These are phyloP conservation scores for Standfussiana lucernea DNA, from an alignment of 2,888 invertebrate species.

Conservation along the genomic window DNA sequence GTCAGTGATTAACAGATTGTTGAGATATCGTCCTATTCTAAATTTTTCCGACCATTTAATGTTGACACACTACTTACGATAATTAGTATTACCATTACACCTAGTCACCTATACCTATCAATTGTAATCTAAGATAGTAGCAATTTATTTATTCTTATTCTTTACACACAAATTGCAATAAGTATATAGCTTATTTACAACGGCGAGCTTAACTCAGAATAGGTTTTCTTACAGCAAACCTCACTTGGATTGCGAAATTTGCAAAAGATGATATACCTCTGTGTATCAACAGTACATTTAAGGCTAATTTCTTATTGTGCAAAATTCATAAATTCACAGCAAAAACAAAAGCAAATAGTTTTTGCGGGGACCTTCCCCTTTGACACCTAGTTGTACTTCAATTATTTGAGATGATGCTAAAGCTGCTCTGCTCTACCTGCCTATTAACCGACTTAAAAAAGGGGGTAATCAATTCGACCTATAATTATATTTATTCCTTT, in stretches of 20 bases:
- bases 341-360: too few species aligned
- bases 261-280: neutral
- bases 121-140: neutral
- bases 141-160: too few species aligned
- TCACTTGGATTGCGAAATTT: neutral
- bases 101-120: neutral
- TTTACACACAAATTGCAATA: too few species aligned
- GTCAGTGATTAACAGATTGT: neutral
- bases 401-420: too few species aligned
- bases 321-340: too few species aligned
- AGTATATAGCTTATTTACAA: neutral
- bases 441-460: too few species aligned
- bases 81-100: neutral
- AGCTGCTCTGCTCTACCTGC: too few species aligned
- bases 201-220: neutral
- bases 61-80: neutral
- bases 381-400: too few species aligned
- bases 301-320: too few species aligned
- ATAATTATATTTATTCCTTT: too few species aligned
- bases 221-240: neutral
- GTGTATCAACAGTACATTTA: neutral
- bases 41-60: neutral
- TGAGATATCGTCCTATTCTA: neutral
- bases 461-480: too few species aligned
- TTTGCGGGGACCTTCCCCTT: too few species aligned